Conservation (phyloP, 1,140 invertebrate genomes). For the Aphelenchoides fujianensis region DNA sequence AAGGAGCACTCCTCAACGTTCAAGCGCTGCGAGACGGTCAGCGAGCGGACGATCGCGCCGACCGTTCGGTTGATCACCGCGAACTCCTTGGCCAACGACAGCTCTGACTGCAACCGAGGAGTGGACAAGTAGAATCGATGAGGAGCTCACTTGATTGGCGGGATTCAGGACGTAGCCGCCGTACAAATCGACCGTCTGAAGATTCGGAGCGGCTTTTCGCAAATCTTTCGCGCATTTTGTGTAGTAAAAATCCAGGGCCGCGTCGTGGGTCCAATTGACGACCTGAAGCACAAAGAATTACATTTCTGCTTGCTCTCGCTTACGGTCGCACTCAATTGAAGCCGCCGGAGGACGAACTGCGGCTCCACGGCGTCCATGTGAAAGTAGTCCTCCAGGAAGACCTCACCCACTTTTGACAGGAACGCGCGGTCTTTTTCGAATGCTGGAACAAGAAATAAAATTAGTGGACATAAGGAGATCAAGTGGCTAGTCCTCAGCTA, state of each 20-base stretch:
- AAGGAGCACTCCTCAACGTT: background rate
- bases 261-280: background rate
- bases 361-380: background rate
- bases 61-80: background rate
- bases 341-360: background rate
- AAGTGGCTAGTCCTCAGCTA: too few relatives aligned
- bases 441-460: constrained; percentile 6
- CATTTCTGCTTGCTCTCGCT: too few relatives aligned
- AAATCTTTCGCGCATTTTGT: background rate
- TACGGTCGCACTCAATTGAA: background rate
- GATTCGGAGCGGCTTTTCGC: background rate
- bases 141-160: background rate
- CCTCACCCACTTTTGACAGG: background rate
- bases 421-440: constrained; percentile 8
- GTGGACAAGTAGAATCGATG: background rate
- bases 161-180: background rate
- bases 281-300: too few relatives aligned
- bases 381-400: constrained; percentile 2
- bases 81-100: background rate
- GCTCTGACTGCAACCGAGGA: background rate
- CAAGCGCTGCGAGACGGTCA: background rate
- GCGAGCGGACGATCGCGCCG: background rate
- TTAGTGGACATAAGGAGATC: too few relatives aligned
- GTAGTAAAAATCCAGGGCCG: background rate
- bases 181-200: background rate